Base-by-base conservation (phyloP, 2,113 vertebrate species). In the Dendrocopos noguchii region DNA sequence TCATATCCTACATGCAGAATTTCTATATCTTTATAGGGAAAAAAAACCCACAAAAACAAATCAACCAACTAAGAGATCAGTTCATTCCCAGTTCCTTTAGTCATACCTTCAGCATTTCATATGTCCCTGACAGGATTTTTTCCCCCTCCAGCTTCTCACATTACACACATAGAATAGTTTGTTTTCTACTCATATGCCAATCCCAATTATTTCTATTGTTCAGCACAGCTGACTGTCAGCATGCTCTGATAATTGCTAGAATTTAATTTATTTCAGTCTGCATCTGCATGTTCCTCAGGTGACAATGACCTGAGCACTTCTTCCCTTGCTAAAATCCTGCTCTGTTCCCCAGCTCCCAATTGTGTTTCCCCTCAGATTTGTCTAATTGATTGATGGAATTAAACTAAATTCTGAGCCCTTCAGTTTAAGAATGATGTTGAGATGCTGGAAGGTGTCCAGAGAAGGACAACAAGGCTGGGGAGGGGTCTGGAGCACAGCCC, bases 351-450 rank as follows among this genome's bases (percentile, higher is more conserved):
- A 71, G 82, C 59, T 66, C 82, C 60, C 64, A 64, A 33, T 80
- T 84, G 64, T 0, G 0, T 83, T 94, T 93, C 68, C 72, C 91
- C 90, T 91, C 47, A 74, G 68, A 83, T 95, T 94, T 91, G 28
- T 88, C 60, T 94, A 88, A 90, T 71, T 93, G 87, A 90, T 88
- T 75, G 90, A 88, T 95, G 72, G 82, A 90, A 95, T 90, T 83
- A 90, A 83, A 84, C 72, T 87, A 63, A 39, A 39, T 39, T 39
- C 10, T 39, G 39, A 10, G 39, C 39, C 39, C 39, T 11, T 39
- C 39, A 39, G 39, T 39, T 39, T 39, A 39, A 39, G 39, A 39
- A 39, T 11, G 39, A 39, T 12, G 39, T 39, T 39, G 39, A 39
- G 39, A 9, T 39, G 39, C 39, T 39, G 39, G 10, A 39, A 39